These are phyloP conservation scores for Phaedon cochleariae DNA, from an alignment of 2,888 invertebrate genomes.

Conservation along the genomic window DNA sequence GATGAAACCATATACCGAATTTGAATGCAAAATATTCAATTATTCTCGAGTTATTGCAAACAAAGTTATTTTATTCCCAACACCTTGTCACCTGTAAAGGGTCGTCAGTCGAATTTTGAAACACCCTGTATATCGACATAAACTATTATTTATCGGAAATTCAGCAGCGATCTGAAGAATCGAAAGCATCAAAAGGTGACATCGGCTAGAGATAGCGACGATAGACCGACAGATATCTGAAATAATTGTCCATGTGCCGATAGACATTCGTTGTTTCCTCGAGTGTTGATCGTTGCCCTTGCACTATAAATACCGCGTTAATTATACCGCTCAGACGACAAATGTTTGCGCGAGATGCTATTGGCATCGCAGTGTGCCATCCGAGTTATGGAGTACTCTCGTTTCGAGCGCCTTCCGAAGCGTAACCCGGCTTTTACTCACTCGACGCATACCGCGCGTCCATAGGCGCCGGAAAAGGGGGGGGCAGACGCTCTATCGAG, in stretches of 20 bases:
- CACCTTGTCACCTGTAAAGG: too few relatives aligned
- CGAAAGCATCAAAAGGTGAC: conserved; percentile 11
- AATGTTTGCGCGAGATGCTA: conserved; percentile 59
- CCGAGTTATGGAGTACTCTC: conserved; percentile 58
- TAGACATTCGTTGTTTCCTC: conserved; percentile 27
- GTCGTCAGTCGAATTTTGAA: too few relatives aligned
- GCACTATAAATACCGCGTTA: conserved; percentile 62
- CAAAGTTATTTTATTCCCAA: too few relatives aligned
- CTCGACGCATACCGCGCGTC: conserved; percentile 57
- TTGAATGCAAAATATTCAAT: too few relatives aligned
- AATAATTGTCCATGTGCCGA: conserved; percentile 29
- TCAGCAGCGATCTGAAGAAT: background rate
- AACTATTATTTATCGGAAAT: too few relatives aligned
- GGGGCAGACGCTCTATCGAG: too few relatives aligned
- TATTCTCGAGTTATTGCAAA: too few relatives aligned
- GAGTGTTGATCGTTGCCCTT: conserved; percentile 58
- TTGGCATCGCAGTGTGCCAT: conserved; percentile 56
- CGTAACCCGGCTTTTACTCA: conserved; percentile 58
- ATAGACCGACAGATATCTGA: background rate
- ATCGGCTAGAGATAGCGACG: background rate
- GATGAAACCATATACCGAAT: too few relatives aligned
- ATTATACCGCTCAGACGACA: conserved; percentile 60
- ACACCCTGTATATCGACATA: too few relatives aligned
- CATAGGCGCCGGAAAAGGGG: too few relatives aligned
- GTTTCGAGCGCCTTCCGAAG: conserved; percentile 61